Percentiles rank a stretch among this genome's conserved stretches.
Conservation (phyloP, 2,888 invertebrate genomes). For the Tiliacea aurago region DNA sequence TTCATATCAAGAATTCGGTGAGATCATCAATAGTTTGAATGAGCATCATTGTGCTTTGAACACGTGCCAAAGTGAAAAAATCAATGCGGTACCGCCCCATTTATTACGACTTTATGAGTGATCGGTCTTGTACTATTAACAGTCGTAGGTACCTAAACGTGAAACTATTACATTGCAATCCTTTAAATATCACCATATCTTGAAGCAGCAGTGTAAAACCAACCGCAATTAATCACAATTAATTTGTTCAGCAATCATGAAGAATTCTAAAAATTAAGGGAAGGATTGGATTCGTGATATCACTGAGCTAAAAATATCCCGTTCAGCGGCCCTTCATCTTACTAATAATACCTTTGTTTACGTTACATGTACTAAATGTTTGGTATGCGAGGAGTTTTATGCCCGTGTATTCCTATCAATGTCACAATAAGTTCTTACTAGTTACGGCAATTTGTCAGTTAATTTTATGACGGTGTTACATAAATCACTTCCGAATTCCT, state of each 20-base stretch:
- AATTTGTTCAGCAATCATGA: constrained; percentile 62
- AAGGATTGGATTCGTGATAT: constrained; percentile 79
- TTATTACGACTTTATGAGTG: constrained; percentile 42
- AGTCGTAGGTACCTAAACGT: constrained; percentile 42
- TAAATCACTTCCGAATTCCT: constrained; percentile 42
- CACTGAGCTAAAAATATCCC: constrained; percentile 80
- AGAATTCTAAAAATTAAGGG: constrained; percentile 80
- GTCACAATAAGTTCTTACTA: constrained; percentile 65
- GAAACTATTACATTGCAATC: constrained; percentile 13
- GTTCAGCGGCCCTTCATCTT: constrained; percentile 79
- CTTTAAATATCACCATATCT: constrained; percentile 24
- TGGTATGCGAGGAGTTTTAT: constrained; percentile 68
- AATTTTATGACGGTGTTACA: constrained; percentile 31
- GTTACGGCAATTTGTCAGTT: constrained; percentile 33
- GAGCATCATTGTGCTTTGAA: constrained; percentile 67
- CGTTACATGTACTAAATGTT: constrained; percentile 73
- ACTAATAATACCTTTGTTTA: constrained; percentile 83
- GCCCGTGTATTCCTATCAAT: constrained; percentile 66
- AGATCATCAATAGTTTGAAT: constrained; percentile 70
- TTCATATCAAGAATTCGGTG: constrained; percentile 68
- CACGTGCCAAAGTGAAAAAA: constrained; percentile 68
- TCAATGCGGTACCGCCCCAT: constrained; percentile 44
- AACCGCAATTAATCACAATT: constrained; percentile 41
- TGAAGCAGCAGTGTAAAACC: constrained; percentile 10
- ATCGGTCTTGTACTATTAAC: constrained; percentile 18